These are phyloP conservation scores for Hypotaenidia okinawae DNA, from an alignment of 2,797 vertebrate species.

Conservation along the genomic window DNA sequence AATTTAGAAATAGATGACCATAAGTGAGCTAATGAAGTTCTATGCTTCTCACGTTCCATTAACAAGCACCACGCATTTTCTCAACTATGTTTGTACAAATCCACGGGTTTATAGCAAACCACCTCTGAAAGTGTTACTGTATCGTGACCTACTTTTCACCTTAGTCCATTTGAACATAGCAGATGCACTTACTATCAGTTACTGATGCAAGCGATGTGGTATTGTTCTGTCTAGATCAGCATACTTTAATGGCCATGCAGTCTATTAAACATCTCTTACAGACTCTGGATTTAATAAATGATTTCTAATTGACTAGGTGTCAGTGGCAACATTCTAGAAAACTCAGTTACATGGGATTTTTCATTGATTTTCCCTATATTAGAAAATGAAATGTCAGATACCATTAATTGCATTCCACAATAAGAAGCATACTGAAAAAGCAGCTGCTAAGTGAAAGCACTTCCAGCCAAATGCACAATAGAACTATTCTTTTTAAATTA, in stretches of 20 bases:
- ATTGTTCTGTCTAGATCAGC: constrained; percentile 48
- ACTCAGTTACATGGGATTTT: constrained; percentile 69
- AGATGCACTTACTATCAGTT: constrained; percentile 41
- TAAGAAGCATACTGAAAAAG: constrained; percentile 50
- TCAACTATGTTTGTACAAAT: neutral
- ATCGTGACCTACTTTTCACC: constrained; percentile 43
- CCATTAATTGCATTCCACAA: constrained; percentile 71
- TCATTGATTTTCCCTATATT: constrained; percentile 71
- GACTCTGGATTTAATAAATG: constrained; percentile 59
- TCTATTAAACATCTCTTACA: constrained; percentile 57
- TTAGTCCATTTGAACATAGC: neutral
- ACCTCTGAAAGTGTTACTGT: neutral
- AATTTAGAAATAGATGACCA: neutral
- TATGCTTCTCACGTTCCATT: neutral
- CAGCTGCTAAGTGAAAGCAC: constrained; percentile 53
- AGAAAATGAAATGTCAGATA: constrained; percentile 76
- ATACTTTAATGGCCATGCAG: constrained; percentile 36
- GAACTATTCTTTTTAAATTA: constrained; percentile 54
- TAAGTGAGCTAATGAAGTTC: neutral
- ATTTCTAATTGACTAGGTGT: constrained; percentile 68
- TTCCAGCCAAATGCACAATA: constrained; percentile 38
- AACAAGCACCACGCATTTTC: neutral
- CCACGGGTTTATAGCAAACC: neutral
- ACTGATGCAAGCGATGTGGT: constrained; percentile 4
- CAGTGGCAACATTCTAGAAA: constrained; percentile 69